Evolutionary conservation across 2,888 invertebrate species (phyloP).

Genomic region (Pemphredon lugubris): DNA sequence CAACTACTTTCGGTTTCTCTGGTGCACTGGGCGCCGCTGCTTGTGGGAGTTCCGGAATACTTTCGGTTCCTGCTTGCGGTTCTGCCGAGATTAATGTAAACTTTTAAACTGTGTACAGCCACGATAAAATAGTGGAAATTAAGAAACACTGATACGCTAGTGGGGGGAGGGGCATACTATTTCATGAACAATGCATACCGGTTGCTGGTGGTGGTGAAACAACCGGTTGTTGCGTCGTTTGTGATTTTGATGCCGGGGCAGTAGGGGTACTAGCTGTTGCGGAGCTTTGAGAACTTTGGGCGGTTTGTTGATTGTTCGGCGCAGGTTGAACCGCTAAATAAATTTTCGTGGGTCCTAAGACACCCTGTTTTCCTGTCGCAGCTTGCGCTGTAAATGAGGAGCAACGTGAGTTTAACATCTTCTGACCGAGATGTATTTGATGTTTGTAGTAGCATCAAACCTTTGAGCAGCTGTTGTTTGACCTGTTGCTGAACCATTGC

Average conservation of each 20-base stretch:
- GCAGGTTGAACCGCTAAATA: conserved; percentile 93
- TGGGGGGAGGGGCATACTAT: too few relatives aligned
- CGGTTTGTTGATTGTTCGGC: conserved; percentile 56
- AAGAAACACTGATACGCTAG: too few relatives aligned
- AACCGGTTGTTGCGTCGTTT: conserved; percentile 52
- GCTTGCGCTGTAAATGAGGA: conserved; percentile 88
- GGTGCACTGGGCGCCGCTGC: conserved; percentile 61
- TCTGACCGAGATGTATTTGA: too few relatives aligned
- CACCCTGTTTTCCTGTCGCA: conserved; percentile 91
- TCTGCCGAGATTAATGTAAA: conserved; percentile 39
- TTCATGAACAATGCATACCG: conserved; percentile 56
- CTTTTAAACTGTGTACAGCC: too few relatives aligned
- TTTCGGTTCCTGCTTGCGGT: conserved; percentile 64
- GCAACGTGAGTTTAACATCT: conserved; percentile 14
- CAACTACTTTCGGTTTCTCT: conserved; percentile 78
- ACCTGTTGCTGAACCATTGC: conserved; percentile 93
- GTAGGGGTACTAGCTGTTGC: conserved; percentile 57
- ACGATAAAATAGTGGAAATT: too few relatives aligned
- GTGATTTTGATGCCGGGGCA: conserved; percentile 57
- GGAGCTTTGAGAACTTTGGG: conserved; percentile 58
- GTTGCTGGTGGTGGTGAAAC: conserved; percentile 54
- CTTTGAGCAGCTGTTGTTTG: conserved; percentile 93
- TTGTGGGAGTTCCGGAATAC: conserved; percentile 67
- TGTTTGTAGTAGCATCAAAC: too few relatives aligned
- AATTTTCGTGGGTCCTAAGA: conserved; percentile 92